phyloP scores from a whole-genome alignment of 2,797 vertebrate genomes.

The Hippopotamyrus pictus region DNA sequence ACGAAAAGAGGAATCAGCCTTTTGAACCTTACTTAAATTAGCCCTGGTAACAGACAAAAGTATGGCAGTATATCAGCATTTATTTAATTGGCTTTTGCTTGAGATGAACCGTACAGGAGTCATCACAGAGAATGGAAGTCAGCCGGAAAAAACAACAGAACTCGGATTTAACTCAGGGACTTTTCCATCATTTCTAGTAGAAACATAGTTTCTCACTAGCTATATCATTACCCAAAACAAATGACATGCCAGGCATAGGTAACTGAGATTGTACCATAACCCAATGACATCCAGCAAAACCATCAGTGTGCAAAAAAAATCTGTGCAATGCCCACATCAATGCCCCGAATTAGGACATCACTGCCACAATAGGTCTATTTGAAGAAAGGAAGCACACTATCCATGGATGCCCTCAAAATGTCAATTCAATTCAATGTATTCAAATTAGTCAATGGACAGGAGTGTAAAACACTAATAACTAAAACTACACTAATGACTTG shows the following conservation, averaged over 20 bases:
- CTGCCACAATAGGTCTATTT: too few relatives aligned
- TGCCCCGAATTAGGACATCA: too few relatives aligned
- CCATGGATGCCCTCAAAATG: too few relatives aligned
- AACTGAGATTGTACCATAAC: not conserved
- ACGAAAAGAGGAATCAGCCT: not conserved
- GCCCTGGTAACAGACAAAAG: not conserved
- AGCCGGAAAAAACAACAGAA: too few relatives aligned
- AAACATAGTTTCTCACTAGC: not conserved
- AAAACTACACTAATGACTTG: too few relatives aligned
- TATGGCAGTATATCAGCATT: not conserved
- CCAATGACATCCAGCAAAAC: not conserved
- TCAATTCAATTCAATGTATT: too few relatives aligned
- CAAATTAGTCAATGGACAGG: too few relatives aligned
- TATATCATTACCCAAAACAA: not conserved
- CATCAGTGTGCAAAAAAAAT: not conserved
- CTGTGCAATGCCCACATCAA: too few relatives aligned
- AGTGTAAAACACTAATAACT: too few relatives aligned
- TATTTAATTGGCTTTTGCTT: not conserved
- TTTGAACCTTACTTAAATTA: not conserved
- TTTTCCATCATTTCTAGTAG: not conserved
- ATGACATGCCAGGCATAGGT: not conserved
- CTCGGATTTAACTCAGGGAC: not conserved
- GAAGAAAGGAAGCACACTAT: too few relatives aligned
- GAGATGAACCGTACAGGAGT: not conserved
- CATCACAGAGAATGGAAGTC: too few relatives aligned